Base-by-base conservation (phyloP, 2,888 invertebrate species). In the Diaprepes abbreviatus region DNA sequence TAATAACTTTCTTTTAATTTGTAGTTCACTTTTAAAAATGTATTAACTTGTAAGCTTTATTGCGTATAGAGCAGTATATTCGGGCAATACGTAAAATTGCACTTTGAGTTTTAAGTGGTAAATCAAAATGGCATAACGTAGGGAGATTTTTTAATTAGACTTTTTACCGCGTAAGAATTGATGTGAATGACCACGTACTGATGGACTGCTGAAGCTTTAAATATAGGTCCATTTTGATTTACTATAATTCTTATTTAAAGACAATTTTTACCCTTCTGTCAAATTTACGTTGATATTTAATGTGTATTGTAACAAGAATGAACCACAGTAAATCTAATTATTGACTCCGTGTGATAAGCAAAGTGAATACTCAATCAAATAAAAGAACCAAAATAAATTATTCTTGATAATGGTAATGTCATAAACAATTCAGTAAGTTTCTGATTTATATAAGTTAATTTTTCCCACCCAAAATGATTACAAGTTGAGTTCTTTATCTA, bases 121-220 rank as follows among this genome's bases (percentile, higher is more conserved):
- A 50, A 50, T 16, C 48, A 50, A 50, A 16, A 28, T 50, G 14
- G 9, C 14, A 14, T 50, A 14, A 9, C 1, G 6, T 2, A 12
- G 24, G 21, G 45, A 17, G 17, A 45, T 19, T 45, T 43, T 45
- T 45, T 45, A 45, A 24, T 21, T 12, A 45, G 45, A 45, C 45
- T 50, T 50, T 6, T 48, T 50, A 28, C 7, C 9, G 17, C 2
- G 12, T 43, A 9, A 10, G 19, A 19, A 43, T 16, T 14, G 14
- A 16, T 10, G 3, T 1, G 40, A 19, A 19, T 19, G 40, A 43
- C 40, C 19, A 16, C 21, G 19, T 9, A 50, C 21, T 12, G 16
- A 28, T 9, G 48, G 48, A 50, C 48, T 50, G 48, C 6, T 24
- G 1, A n/a, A 48, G 48, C 48, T 50, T 50, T 50, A 50, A 50